A percentile compares a stretch with the other conserved stretches of the same genome.
Evolutionary conservation across 2,113 vertebrate genomes (phyloP).

Genomic region (Ptychochromis oligacanthus): DNA sequence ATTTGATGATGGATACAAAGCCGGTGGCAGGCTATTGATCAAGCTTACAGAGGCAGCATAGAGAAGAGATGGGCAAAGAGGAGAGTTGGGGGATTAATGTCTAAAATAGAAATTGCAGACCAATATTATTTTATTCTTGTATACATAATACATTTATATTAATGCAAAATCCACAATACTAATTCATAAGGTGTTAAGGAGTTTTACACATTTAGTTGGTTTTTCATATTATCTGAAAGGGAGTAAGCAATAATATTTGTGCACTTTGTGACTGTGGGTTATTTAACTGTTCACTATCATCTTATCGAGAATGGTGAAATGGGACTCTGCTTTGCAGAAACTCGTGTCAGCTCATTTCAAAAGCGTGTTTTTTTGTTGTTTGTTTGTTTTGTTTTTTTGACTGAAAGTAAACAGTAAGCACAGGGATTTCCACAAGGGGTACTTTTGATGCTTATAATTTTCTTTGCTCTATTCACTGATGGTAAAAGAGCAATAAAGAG

Average conservation of each 20-base stretch:
- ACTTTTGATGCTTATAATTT: background rate
- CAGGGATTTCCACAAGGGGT: background rate
- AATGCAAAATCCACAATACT: background rate
- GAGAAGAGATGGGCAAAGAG: conserved; percentile 28
- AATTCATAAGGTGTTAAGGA: background rate
- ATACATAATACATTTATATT: background rate
- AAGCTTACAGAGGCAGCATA: conserved; percentile 33
- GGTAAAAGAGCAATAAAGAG: too few species aligned
- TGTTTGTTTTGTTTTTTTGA: too few species aligned
- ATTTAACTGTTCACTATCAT: background rate
- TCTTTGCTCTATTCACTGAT: too few species aligned
- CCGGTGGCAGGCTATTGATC: conserved; percentile 72
- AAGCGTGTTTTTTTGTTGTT: background rate
- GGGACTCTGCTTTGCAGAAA: background rate
- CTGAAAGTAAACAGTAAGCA: fast-evolving
- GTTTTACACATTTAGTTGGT: background rate
- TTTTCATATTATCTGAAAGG: background rate
- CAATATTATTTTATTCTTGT: background rate
- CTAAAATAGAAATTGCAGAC: conserved; percentile 11
- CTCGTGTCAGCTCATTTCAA: background rate
- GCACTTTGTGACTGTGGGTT: background rate
- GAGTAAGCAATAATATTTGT: background rate
- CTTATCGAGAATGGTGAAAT: background rate
- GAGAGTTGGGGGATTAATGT: conserved; percentile 24
- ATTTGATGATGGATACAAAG: conserved; percentile 82